These are phyloP conservation scores for Pseudolycoriella hygida DNA, from an alignment of 2,888 invertebrate genomes.

Conservation along the genomic window DNA sequence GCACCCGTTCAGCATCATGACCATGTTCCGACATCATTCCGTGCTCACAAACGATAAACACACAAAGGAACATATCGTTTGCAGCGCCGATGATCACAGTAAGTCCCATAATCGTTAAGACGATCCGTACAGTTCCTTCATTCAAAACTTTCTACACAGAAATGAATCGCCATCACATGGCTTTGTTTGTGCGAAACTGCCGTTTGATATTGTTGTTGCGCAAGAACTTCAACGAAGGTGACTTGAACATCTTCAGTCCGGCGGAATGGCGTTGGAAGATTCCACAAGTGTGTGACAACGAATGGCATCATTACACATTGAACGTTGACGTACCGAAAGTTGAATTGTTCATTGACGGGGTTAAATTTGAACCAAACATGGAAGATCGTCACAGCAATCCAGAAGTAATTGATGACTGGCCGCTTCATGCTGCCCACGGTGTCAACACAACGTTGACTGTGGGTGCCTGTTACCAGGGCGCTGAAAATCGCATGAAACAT, in stretches of 20 bases:
- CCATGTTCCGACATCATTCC: constrained; percentile 88
- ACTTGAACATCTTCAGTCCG: constrained; percentile 85
- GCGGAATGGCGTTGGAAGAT: constrained; percentile 99
- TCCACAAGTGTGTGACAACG: constrained; percentile 89
- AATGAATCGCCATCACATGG: constrained; percentile 98
- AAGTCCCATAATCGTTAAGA: constrained; percentile 27
- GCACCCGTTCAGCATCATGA: constrained; percentile 74
- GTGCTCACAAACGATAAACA: constrained; percentile 64
- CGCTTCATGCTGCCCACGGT: constrained; percentile 86
- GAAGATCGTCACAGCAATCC: constrained; percentile 54
- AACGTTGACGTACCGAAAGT: constrained; percentile 86
- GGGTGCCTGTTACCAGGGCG: constrained; percentile 97
- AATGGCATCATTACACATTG: constrained; percentile 97
- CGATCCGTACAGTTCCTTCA: background rate
- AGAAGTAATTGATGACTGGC: constrained; percentile 98
- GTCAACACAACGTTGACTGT: constrained; percentile 85
- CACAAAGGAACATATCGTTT: constrained; percentile 89
- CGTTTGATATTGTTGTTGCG: constrained; percentile 80
- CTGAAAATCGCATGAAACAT: constrained; percentile 80
- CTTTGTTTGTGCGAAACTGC: constrained; percentile 92
- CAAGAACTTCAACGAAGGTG: constrained; percentile 82
- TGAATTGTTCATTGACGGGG: constrained; percentile 76
- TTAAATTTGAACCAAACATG: constrained; percentile 23
- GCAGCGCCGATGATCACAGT: constrained; percentile 96
- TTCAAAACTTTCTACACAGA: constrained; percentile 34